Evolutionary conservation across 2,797 vertebrate genomes (phyloP).

Genomic region (Peromyscus attwateri): DNA sequence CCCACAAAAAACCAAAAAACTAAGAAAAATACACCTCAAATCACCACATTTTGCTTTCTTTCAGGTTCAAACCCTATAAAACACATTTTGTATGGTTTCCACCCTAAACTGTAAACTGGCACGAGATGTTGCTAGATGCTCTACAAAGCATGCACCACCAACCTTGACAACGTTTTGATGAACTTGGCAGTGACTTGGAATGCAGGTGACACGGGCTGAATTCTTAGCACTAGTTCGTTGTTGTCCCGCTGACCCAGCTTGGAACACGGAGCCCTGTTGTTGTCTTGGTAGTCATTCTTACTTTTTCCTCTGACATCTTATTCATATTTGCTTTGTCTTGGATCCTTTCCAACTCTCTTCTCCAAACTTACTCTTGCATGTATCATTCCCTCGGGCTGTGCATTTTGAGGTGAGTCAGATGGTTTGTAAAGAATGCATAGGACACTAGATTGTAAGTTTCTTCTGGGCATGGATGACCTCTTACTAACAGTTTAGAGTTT

Average conservation of each 20-base stretch:
- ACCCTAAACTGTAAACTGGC: conserved; percentile 73
- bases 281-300: not conserved
- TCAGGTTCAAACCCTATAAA: conserved; percentile 78
- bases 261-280: not conserved
- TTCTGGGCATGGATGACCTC: not conserved
- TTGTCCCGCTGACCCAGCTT: not conserved
- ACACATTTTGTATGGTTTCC: conserved; percentile 82
- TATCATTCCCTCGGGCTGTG: not conserved
- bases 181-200: conserved; percentile 62
- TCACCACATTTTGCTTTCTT: conserved; percentile 80
- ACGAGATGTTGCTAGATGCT: conserved; percentile 41
- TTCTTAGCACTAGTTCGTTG: conserved; percentile 54
- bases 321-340: not conserved
- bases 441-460: not conserved
- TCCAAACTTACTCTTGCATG: conserved; percentile 21
- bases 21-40: conserved; percentile 80
- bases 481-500: conserved; percentile 36
- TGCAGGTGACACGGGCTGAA: conserved; percentile 58
- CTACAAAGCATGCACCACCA: conserved; percentile 65
- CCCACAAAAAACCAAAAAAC: conserved; percentile 4
- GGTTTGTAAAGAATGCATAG: not conserved
- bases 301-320: conserved; percentile 21
- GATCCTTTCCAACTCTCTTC: not conserved
- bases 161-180: conserved; percentile 62
- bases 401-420: not conserved